Conservation (phyloP, 2,113 vertebrate genomes). For the Chrysemys picta region DNA sequence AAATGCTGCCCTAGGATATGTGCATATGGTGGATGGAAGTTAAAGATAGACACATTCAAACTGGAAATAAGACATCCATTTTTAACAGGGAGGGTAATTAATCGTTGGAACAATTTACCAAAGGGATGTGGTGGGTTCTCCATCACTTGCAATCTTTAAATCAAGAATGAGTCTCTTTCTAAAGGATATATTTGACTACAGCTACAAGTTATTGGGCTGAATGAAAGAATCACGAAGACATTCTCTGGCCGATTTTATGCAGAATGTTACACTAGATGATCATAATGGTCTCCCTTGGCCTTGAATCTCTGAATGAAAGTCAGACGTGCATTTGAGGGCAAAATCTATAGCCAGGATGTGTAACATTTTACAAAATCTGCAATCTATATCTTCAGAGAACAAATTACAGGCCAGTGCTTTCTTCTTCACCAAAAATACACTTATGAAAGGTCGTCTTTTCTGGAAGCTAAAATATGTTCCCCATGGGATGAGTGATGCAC, state of each 20-base stretch:
- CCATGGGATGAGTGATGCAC: too few species aligned
- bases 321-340: not conserved
- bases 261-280: too few species aligned
- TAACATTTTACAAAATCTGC: too few species aligned
- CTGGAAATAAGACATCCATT: too few species aligned
- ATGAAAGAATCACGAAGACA: not conserved
- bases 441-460: conserved; percentile 31
- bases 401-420: conserved; percentile 47
- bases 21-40: too few species aligned
- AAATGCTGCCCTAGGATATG: too few species aligned
- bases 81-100: too few species aligned
- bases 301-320: not conserved
- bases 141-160: not conserved
- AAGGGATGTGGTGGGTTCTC: not conserved
- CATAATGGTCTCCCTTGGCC: too few species aligned
- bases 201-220: not conserved
- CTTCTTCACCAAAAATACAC: conserved; percentile 35
- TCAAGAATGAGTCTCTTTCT: not conserved
- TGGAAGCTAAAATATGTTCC: not conserved
- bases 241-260: not conserved
- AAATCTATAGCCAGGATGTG: not conserved
- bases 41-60: too few species aligned
- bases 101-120: too few species aligned
- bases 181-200: not conserved
- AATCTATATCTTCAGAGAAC: not conserved